Conservation (phyloP, 2,888 invertebrate species). For the Synanthedon tipuliformis region DNA sequence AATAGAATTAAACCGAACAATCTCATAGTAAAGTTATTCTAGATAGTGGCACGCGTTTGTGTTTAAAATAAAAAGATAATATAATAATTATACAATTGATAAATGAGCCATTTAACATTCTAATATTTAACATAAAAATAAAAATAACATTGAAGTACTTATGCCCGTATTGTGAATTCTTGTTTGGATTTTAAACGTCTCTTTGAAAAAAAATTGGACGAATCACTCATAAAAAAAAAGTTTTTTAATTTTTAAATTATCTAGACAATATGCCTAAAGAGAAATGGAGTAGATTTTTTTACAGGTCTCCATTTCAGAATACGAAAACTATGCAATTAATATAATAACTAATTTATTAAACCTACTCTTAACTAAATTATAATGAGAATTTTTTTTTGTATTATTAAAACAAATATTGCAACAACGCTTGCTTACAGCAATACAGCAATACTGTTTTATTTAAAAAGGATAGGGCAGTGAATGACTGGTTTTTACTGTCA, state of each 20-base stretch:
- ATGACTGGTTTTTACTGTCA: constrained; percentile 47
- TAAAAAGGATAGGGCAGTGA: constrained; percentile 47
- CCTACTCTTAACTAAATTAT: constrained; percentile 6
- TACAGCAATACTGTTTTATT: constrained; percentile 33
- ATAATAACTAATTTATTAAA: no score
- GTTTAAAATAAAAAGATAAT: constrained; percentile 9
- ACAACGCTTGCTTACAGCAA: constrained; percentile 49
- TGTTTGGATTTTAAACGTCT: no score
- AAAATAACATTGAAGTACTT: constrained; percentile 46
- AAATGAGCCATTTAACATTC: constrained; percentile 20
- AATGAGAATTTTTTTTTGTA: constrained; percentile 29
- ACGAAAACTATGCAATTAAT: no score
- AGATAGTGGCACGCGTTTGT: not conserved
- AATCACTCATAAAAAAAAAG: no score
- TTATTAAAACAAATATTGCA: constrained; percentile 39
- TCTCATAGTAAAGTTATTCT: not conserved
- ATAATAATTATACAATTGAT: constrained; percentile 11
- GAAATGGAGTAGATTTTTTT: no score
- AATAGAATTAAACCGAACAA: not conserved
- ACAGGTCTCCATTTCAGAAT: no score
- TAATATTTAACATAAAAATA: constrained; percentile 14
- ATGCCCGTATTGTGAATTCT: constrained; percentile 31
- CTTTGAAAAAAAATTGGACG: no score
- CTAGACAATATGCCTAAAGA: no score
- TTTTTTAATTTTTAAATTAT: no score